phyloP scores from a whole-genome alignment of 2,797 vertebrate species.

The Eospalax fontanierii region DNA sequence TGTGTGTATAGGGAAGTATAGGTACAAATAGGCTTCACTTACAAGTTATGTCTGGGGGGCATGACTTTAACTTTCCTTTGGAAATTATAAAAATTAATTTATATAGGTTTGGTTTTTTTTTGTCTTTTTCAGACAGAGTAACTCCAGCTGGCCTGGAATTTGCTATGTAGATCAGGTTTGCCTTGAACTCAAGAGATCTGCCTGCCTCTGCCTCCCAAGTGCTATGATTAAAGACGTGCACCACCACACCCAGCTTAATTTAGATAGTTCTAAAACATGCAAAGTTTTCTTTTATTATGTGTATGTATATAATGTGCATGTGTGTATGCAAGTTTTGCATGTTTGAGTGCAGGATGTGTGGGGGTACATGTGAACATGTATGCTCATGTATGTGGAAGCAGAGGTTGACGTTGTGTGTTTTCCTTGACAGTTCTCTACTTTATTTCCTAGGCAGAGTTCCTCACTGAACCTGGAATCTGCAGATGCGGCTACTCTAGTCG shows the following conservation, averaged over 20 bases:
- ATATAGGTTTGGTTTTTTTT: no score
- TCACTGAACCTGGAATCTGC: background rate
- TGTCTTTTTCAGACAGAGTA: no score
- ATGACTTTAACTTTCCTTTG: slow-evolving; percentile 18
- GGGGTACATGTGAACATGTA: background rate
- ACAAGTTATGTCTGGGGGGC: background rate
- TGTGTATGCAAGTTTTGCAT: background rate
- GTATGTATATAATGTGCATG: background rate
- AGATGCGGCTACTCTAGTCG: background rate
- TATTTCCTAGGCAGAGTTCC: no score
- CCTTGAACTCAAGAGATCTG: no score
- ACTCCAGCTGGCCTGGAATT: no score
- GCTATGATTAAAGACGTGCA: no score
- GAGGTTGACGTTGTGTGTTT: background rate
- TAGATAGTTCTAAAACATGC: background rate
- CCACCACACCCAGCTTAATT: no score
- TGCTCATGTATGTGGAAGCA: background rate
- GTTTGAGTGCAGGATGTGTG: background rate
- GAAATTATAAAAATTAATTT: slow-evolving; percentile 43
- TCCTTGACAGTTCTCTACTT: background rate
- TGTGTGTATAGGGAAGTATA: no score
- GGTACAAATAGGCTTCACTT: no score
- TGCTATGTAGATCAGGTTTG: no score
- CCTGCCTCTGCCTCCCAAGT: no score
- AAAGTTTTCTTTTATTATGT: background rate